Base-by-base conservation (phyloP, 2,797 vertebrate genomes). In the Malacoraja senta region DNA sequence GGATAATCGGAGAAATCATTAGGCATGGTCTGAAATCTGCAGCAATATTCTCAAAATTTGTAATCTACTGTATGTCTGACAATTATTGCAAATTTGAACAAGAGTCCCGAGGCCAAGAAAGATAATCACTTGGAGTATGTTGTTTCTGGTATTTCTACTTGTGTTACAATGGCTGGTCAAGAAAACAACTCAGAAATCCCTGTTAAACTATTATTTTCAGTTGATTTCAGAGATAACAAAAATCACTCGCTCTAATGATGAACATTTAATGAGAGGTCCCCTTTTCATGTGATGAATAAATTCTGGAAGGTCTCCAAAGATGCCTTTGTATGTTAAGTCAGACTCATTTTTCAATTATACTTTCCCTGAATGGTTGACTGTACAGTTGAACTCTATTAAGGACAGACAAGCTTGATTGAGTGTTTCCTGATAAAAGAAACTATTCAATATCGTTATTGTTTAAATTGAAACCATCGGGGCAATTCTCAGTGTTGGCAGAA, bases 311-410 rank as follows among this genome's bases (percentile, higher is more conserved):
- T 21, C 35, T 80, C 78, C 78, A 80, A 80, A 80, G 7, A 80
- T 21, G 53, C 80, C 21, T 29, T 83, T 83, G 84, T 68, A 21
- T 35, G 63, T 68, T 90, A 19, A 90, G 32, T 65, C 58, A 90
- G 61, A 19, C 61, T 90, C n/a, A 38, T 80, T 19, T 35, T 88
- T 17, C 61, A 63, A 19, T 90, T 35, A 65, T 12, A 12, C 1
- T 86, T n/a, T 68, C 63, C 71, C 17, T 90, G 84, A 65, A 90
- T 21, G 84, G 79, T 29, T 90, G 61, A 68, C 84, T 68, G 61
- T 90, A 32, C 32, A 90, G 63, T 90, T 58, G 29, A n/a, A 58
- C 63, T 68, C 63, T 65, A 9, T 90, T 65, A 90, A 83, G 80
- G 84, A 35, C 61, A 68, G 84, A n/a, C 13, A 3, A 68, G 61